These are phyloP conservation scores for Lepisosteus oculatus DNA, from an alignment of 2,113 vertebrate genomes.

Conservation along the genomic window DNA sequence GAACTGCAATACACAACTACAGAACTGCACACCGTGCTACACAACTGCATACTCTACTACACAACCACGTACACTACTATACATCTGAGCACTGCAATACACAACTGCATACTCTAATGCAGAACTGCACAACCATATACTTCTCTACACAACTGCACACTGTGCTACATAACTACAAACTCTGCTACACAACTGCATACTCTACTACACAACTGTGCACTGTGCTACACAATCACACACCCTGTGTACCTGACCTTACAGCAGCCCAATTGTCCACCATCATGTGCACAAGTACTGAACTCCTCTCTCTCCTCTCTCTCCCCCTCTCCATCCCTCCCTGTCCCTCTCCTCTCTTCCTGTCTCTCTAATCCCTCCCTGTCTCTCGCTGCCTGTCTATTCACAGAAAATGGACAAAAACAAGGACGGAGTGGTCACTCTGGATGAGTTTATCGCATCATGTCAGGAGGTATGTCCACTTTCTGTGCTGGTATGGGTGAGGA, in stretches of 20 bases:
- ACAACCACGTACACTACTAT: background rate
- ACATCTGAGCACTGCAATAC: background rate
- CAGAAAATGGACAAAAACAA: conserved; percentile 86
- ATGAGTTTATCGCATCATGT: conserved; percentile 79
- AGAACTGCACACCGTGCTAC: background rate
- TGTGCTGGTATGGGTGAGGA: too few relatives aligned
- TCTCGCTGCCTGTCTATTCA: conserved; percentile 11
- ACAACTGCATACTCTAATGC: background rate
- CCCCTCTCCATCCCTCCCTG: conserved; percentile 8
- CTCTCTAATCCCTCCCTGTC: background rate
- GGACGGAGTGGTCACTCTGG: conserved; percentile 77
- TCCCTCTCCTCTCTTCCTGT: conserved; percentile 23
- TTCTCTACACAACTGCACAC: background rate
- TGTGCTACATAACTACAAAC: background rate
- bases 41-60: background rate
- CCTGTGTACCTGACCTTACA: conserved; percentile 1
- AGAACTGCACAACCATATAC: background rate
- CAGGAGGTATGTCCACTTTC: conserved; percentile 65
- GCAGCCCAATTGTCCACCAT: conserved; percentile 42
- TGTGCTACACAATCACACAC: conserved; percentile 12
- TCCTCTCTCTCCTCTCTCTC: conserved; percentile 13
- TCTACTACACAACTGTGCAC: background rate
- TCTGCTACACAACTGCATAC: background rate
- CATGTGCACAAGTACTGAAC: conserved; percentile 10
- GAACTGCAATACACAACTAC: background rate